Conservation (phyloP, 2,888 invertebrate species). For the Aromia moschata region DNA sequence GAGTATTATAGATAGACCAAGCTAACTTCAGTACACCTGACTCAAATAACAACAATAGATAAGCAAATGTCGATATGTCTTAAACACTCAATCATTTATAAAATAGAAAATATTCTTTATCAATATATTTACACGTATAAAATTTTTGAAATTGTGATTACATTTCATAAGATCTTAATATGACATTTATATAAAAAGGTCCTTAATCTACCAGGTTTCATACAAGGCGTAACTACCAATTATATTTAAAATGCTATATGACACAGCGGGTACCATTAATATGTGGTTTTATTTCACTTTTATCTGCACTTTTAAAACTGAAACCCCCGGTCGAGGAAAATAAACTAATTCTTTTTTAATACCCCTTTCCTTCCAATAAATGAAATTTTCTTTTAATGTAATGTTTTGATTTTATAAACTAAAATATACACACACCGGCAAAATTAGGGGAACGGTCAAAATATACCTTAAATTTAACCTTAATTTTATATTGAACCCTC, state of each 20-base stretch:
- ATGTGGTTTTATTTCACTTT: no score
- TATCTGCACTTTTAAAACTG: no score
- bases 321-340: no score
- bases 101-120: slow-evolving; percentile 38
- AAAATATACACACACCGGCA: no score
- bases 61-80: slow-evolving; percentile 43
- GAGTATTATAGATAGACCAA: neutral
- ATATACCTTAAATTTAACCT: no score
- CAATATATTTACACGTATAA: slow-evolving; percentile 30
- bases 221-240: neutral
- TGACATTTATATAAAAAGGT: slow-evolving; percentile 9
- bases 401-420: no score
- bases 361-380: no score
- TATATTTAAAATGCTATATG: neutral
- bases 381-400: no score
- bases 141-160: slow-evolving; percentile 25
- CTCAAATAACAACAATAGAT: slow-evolving; percentile 31
- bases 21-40: slow-evolving; percentile 6
- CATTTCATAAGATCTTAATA: slow-evolving; percentile 31
- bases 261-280: no score
- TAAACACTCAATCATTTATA: slow-evolving; percentile 39
- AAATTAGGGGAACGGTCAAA: no score
- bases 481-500: no score
- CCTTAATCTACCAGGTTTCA: neutral
- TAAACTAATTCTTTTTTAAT: no score